Percentiles rank a stretch among this genome's conserved stretches.
phyloP scores from a whole-genome alignment of 2,888 invertebrate species.

The Camponotus fellah region DNA sequence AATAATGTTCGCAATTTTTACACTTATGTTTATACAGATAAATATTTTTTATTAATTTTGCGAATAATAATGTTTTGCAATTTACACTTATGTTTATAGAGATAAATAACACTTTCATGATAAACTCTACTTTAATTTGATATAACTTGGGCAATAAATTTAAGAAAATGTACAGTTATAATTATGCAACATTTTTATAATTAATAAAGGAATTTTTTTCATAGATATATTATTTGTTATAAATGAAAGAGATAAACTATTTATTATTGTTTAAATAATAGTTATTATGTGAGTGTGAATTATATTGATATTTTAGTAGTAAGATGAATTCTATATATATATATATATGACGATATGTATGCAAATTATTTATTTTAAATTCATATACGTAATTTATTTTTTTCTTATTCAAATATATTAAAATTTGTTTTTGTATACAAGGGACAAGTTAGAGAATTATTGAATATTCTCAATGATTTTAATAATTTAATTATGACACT shows the following conservation, averaged over 20 bases:
- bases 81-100: no score
- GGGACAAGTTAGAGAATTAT: neutral
- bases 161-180: neutral
- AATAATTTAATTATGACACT: neutral
- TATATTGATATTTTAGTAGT: neutral
- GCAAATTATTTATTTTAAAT: neutral
- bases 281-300: neutral
- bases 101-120: neutral
- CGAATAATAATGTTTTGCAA: neutral
- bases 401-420: neutral
- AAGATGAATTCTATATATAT: no score
- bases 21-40: neutral
- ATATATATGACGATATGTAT: neutral
- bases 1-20: neutral
- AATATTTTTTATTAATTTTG: neutral
- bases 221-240: neutral
- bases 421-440: neutral
- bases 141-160: neutral
- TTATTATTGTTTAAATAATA: conserved; percentile 1
- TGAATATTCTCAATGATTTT: neutral
- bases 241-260: neutral
- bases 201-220: neutral
- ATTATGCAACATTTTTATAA: neutral
- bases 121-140: neutral
- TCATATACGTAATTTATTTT: neutral